Base-by-base conservation (phyloP, 2,888 invertebrate species). In the Morpho achilles region DNA sequence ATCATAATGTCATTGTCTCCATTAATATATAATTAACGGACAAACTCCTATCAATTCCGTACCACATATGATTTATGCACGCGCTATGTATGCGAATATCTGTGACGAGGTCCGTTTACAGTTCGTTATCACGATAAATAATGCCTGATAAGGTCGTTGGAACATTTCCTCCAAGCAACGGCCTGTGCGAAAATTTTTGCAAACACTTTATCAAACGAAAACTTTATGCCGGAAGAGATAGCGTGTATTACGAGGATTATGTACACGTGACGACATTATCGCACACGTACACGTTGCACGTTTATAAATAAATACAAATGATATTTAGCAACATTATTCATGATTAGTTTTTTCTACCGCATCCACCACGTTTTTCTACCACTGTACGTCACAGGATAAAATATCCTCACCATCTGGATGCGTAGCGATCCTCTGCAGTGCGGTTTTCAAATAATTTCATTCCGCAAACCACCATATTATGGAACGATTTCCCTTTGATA, bases 131-230 rank as follows among this genome's bases (percentile, higher is more conserved):
- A 46, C 59, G 60, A 65, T 63, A 59, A 69, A 65, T 51, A 51
- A 50, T 49, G 49, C 22, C 49, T 42, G 82, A 82, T 84, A 79
- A 80, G 78, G 75, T 78, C 32, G 32, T 75, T 44, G 71, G 70
- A 73, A 72, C 77, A 73, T 85, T 87, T 87, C 87, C 86, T 84
- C 81, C 73, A 80, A 76, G 84, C 82, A 79, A 84, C 84, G 66
- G 66, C 68, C 69, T 67, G 66, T 67, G 71, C 65, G 68, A 67
- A 66, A 68, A 67, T 70, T 45, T 53, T 73, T 67, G 69, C 69
- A 67, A 73, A 71, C 65, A 69, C 42, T n/a, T 39, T 76, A 73
- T 76, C 75, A 69, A 59, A 62, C 57, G 50, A 66, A 57, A 61
- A 59, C 65, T 74, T 69, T 65, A 72, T 71, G 72, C 74, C 67